Percentiles rank a stretch among this genome's conserved stretches.
These are phyloP conservation scores for Selene dorsalis DNA, from an alignment of 2,797 vertebrate species.

Conservation along the genomic window DNA sequence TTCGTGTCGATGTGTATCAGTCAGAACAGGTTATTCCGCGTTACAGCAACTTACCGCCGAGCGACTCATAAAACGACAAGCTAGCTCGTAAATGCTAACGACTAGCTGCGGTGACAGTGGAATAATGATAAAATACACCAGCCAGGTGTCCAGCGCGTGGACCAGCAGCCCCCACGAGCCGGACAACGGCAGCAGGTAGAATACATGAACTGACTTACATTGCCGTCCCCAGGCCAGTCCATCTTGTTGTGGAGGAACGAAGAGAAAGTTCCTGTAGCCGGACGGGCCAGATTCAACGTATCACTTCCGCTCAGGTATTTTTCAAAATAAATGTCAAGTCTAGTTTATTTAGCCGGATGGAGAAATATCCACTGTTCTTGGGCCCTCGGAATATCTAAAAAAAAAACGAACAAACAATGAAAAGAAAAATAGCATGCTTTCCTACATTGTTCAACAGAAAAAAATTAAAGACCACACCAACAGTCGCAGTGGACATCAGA, in stretches of 20 bases:
- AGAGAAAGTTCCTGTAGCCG: slow-evolving; percentile 54
- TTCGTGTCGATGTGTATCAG: neutral
- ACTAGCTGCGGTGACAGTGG: neutral
- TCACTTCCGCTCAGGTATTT: slow-evolving; percentile 10
- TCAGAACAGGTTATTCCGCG: slow-evolving; percentile 36
- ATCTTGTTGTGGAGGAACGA: slow-evolving; percentile 65
- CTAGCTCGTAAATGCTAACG: slow-evolving; percentile 41
- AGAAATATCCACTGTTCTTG: no score
- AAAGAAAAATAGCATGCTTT: no score
- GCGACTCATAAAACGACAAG: neutral
- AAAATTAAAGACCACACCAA: no score
- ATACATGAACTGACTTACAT: slow-evolving; percentile 52
- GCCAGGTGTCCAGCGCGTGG: neutral
- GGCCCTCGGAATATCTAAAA: no score
- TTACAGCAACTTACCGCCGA: slow-evolving; percentile 18
- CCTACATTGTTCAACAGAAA: no score
- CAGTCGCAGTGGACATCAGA: no score
- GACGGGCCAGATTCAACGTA: neutral
- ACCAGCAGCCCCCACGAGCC: rapidly evolving
- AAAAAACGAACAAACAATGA: no score
- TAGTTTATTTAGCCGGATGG: no score
- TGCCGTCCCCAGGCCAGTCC: slow-evolving; percentile 69
- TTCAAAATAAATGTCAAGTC: slow-evolving; percentile 59
- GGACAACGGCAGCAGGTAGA: neutral
- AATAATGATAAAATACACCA: no score